phyloP scores from a whole-genome alignment of 2,113 vertebrate genomes.

The Eptesicus fuscus region DNA sequence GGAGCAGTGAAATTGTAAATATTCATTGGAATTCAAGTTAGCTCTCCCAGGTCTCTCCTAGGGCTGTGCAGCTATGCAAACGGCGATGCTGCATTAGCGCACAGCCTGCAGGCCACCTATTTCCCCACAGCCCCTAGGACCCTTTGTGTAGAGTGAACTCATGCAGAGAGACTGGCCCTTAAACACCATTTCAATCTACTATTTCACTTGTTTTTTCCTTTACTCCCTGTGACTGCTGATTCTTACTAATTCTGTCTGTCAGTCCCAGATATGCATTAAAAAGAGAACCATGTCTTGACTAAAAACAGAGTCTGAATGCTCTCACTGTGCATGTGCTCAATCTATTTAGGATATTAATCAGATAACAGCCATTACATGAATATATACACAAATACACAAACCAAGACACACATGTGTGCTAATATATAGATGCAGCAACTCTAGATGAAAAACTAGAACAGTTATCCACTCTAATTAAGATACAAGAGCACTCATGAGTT shows the following conservation, averaged over 20 bases:
- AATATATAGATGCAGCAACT: neutral
- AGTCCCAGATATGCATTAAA: constrained; percentile 60
- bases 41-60: constrained; percentile 78
- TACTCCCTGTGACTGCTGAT: constrained; percentile 58
- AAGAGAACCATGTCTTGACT: constrained; percentile 42
- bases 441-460: constrained; percentile 12
- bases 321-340: constrained; percentile 5
- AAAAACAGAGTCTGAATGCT: constrained; percentile 31
- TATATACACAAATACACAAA: neutral
- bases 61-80: constrained; percentile 81
- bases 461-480: constrained; percentile 15
- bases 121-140: constrained; percentile 69
- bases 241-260: constrained; percentile 57
- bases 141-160: constrained; percentile 60
- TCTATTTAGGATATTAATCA: constrained; percentile 44
- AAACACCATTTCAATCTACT: constrained; percentile 60
- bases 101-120: constrained; percentile 72
- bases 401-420: neutral
- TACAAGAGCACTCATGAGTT: neutral
- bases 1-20: constrained; percentile 82
- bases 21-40: constrained; percentile 83
- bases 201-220: constrained; percentile 70
- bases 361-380: constrained; percentile 7
- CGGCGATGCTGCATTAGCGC: constrained; percentile 75
- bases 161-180: constrained; percentile 64